Conservation (phyloP, 2,888 invertebrate species). For the Gari tellinella region DNA sequence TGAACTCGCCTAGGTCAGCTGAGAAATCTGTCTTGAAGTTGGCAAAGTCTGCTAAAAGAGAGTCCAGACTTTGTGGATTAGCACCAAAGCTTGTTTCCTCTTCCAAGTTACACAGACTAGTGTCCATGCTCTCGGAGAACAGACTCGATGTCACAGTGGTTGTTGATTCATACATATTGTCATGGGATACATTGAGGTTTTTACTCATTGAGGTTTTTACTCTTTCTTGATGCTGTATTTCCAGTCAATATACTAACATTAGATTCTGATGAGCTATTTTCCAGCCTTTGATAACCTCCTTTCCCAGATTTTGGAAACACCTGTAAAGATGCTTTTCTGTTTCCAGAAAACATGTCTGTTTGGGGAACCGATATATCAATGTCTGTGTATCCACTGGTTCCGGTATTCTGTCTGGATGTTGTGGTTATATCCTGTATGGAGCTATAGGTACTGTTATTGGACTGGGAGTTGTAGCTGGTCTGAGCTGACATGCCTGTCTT, state of each 20-base stretch:
- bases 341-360: conserved; percentile 16
- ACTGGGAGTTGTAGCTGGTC: no score
- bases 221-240: conserved; percentile 3
- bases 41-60: no score
- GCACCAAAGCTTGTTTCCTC: conserved; percentile 7
- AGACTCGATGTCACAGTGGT: conserved; percentile 46
- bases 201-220: conserved; percentile 7
- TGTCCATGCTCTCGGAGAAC: conserved; percentile 41
- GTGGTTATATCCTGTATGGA: no score
- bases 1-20: no score
- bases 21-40: no score
- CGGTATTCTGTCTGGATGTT: no score
- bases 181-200: conserved; percentile 22
- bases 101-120: conserved; percentile 24
- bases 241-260: conserved; percentile 11
- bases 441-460: no score
- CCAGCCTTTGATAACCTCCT: conserved; percentile 44
- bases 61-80: neutral
- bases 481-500: no score
- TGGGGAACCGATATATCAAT: conserved; percentile 6
- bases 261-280: conserved; percentile 41
- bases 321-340: conserved; percentile 47
- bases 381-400: no score
- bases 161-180: conserved; percentile 55
- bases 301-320: conserved; percentile 14